These are phyloP conservation scores for Cyclopterus lumpus DNA, from an alignment of 2,797 vertebrate species.

Conservation along the genomic window DNA sequence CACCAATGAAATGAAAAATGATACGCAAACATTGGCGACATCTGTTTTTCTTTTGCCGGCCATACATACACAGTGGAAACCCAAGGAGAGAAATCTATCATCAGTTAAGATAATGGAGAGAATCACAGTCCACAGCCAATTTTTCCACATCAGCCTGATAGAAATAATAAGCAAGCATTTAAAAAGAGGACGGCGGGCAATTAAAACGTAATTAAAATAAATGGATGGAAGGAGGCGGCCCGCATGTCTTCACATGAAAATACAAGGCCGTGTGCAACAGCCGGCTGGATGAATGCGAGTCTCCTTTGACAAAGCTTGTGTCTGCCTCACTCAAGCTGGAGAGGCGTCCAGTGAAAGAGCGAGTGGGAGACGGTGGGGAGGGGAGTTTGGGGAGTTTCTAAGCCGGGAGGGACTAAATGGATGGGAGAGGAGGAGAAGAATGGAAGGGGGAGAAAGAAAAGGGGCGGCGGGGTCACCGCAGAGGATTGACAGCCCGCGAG, in stretches of 20 bases:
- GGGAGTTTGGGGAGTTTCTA: constrained; percentile 63
- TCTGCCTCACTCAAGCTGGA: constrained; percentile 81
- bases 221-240: constrained; percentile 75
- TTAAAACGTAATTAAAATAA: constrained; percentile 82
- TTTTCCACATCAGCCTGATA: constrained; percentile 79
- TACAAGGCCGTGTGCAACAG: constrained; percentile 70
- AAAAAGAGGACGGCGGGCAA: constrained; percentile 74
- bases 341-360: constrained; percentile 75
- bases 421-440: constrained; percentile 77
- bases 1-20: constrained; percentile 71
- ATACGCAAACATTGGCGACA: constrained; percentile 76
- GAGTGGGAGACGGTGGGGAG: constrained; percentile 55
- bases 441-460: constrained; percentile 76
- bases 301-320: constrained; percentile 79
- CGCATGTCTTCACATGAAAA: constrained; percentile 79
- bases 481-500: constrained; percentile 86
- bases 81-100: constrained; percentile 77
- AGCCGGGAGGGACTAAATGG: constrained; percentile 72
- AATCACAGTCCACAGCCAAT: constrained; percentile 74
- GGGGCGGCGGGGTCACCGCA: constrained; percentile 74
- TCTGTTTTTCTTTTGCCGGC: constrained; percentile 81
- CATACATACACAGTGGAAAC: constrained; percentile 64
- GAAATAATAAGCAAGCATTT: constrained; percentile 82
- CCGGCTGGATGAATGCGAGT: constrained; percentile 74
- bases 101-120: constrained; percentile 77